phyloP scores from a whole-genome alignment of 2,888 invertebrate genomes.

The Boloria selene region DNA sequence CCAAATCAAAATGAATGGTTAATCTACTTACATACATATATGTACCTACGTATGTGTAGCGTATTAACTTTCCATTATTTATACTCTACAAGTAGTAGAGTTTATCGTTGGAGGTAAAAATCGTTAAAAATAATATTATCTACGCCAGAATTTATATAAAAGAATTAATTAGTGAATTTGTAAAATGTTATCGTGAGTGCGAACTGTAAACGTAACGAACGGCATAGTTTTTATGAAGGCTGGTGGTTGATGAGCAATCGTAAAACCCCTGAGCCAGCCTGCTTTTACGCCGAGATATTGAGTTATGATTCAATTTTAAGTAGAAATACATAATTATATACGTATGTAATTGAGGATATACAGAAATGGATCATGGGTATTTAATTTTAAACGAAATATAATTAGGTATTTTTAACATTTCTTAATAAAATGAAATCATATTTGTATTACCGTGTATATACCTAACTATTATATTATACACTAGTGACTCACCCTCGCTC shows the following conservation, averaged over 20 bases:
- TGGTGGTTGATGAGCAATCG: conserved; percentile 42
- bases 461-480: too few relatives aligned
- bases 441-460: too few relatives aligned
- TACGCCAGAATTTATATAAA: neutral
- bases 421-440: too few relatives aligned
- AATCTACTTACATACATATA: conserved; percentile 7
- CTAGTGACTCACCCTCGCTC: too few relatives aligned
- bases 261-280: conserved; percentile 46
- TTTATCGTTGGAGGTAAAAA: neutral
- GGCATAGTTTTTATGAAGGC: conserved; percentile 24
- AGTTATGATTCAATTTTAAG: conserved; percentile 43
- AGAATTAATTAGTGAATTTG: too few relatives aligned
- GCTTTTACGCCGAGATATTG: conserved; percentile 39
- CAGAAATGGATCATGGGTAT: neutral
- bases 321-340: conserved; percentile 10
- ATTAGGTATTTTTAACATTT: too few relatives aligned
- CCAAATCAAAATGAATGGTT: conserved; percentile 22
- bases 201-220: conserved; percentile 12
- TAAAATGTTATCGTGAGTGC: conserved; percentile 8
- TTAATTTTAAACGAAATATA: neutral
- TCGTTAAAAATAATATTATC: neutral
- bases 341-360: neutral
- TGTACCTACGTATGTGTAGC: too few relatives aligned
- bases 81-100: too few relatives aligned
- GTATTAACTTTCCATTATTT: conserved; percentile 3